These are phyloP conservation scores for Frieseomelitta varia DNA, from an alignment of 1,140 invertebrate species.

Conservation along the genomic window DNA sequence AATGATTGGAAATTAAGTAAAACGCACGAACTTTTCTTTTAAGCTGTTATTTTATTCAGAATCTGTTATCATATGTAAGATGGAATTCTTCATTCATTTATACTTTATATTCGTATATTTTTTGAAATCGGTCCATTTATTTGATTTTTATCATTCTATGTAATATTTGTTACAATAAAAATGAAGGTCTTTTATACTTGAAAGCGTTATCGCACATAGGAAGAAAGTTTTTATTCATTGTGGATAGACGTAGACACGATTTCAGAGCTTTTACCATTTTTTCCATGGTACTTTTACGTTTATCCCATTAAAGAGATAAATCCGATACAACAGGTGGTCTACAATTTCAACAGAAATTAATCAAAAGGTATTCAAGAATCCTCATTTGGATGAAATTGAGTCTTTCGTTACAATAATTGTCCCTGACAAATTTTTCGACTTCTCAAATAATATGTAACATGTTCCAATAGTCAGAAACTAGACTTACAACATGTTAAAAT, in stretches of 20 bases:
- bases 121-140: background rate
- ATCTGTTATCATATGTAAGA: background rate
- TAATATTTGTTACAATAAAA: no score
- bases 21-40: no score
- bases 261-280: background rate
- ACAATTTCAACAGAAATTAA: background rate
- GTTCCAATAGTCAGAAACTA: background rate
- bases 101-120: background rate
- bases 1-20: no score
- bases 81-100: background rate
- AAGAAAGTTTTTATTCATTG: no score
- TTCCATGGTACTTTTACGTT: background rate
- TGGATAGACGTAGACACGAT: no score
- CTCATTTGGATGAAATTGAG: background rate
- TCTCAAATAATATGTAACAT: background rate
- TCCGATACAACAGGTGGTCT: conserved; percentile 26
- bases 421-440: background rate
- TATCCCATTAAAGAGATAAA: background rate
- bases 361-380: background rate
- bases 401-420: background rate
- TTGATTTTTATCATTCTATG: background rate
- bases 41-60: conserved; percentile 1
- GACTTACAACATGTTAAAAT: background rate
- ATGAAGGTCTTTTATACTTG: no score
- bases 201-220: no score